phyloP scores from a whole-genome alignment of 2,888 invertebrate species.

The Gastrophysa polygoni region DNA sequence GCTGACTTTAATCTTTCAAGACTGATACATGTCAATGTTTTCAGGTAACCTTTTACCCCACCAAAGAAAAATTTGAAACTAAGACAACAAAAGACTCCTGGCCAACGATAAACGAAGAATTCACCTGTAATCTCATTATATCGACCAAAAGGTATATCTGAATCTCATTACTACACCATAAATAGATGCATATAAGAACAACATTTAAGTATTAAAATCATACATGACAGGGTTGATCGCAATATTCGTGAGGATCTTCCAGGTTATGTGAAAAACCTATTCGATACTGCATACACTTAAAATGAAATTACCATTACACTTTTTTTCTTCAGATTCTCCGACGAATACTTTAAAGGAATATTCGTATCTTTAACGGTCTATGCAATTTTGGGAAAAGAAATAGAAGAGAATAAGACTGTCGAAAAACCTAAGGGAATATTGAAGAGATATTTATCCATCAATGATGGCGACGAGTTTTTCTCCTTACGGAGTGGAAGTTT shows the following conservation, averaged over 20 bases:
- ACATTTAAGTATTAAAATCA: no score
- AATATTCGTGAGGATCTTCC: no score
- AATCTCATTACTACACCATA: no score
- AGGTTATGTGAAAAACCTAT: no score
- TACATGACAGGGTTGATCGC: no score
- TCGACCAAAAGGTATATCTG: conserved; percentile 57
- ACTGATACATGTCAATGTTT: not conserved
- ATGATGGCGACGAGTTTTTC: conserved; percentile 53
- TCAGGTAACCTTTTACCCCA: conserved; percentile 79
- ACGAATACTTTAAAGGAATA: conserved; percentile 67
- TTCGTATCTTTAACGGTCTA: conserved; percentile 73
- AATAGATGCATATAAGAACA: no score
- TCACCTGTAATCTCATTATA: conserved; percentile 68
- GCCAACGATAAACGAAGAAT: conserved; percentile 82
- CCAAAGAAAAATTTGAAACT: conserved; percentile 77
- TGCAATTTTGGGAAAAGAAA: conserved; percentile 68
- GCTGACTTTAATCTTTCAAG: no score
- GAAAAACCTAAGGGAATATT: conserved; percentile 32
- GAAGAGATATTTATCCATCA: conserved; percentile 51
- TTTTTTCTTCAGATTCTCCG: conserved; percentile 43
- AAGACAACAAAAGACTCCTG: conserved; percentile 75
- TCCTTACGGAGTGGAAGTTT: conserved; percentile 26
- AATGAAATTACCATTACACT: no score
- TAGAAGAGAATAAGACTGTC: conserved; percentile 49
- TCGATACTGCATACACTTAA: no score